phyloP scores from a whole-genome alignment of 2,888 invertebrate genomes.

The Drosophila hawaiiensis region DNA sequence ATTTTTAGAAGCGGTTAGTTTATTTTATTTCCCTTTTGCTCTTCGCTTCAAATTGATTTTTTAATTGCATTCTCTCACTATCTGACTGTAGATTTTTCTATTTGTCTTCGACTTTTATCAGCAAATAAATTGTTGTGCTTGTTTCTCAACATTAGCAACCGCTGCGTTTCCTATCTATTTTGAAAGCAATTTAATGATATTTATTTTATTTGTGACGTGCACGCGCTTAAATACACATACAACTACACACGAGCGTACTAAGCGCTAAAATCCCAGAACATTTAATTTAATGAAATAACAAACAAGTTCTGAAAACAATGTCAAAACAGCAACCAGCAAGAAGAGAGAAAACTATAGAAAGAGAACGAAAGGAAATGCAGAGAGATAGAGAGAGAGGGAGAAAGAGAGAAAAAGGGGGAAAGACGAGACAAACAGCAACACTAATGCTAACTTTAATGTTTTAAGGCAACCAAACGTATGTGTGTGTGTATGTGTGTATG shows the following conservation, averaged over 20 bases:
- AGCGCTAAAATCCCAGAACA: constrained; percentile 60
- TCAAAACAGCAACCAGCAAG: constrained; percentile 58
- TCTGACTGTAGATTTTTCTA: constrained; percentile 1
- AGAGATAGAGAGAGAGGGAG: not conserved
- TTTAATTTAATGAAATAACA: constrained; percentile 81
- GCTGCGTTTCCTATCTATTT: constrained; percentile 39
- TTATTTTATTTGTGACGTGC: constrained; percentile 65
- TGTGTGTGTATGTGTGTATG: constrained; percentile 15
- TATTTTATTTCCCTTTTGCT: not conserved
- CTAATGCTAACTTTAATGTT: constrained; percentile 77
- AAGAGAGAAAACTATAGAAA: constrained; percentile 15
- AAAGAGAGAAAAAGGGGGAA: not conserved
- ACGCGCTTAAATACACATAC: constrained; percentile 34
- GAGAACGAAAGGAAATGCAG: constrained; percentile 3
- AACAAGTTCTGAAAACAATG: constrained; percentile 65
- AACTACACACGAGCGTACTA: constrained; percentile 15
- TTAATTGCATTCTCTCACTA: not conserved
- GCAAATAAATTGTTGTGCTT: constrained; percentile 38
- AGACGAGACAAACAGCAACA: constrained; percentile 37
- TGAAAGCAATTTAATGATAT: constrained; percentile 70
- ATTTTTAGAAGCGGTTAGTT: not conserved
- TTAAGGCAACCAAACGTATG: constrained; percentile 37
- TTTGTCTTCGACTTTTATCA: constrained; percentile 2
- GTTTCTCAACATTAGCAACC: constrained; percentile 49
- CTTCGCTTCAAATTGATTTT: constrained; percentile 23